Conservation (phyloP, 2,797 vertebrate species). For the Melanotaenia trifasciata region DNA sequence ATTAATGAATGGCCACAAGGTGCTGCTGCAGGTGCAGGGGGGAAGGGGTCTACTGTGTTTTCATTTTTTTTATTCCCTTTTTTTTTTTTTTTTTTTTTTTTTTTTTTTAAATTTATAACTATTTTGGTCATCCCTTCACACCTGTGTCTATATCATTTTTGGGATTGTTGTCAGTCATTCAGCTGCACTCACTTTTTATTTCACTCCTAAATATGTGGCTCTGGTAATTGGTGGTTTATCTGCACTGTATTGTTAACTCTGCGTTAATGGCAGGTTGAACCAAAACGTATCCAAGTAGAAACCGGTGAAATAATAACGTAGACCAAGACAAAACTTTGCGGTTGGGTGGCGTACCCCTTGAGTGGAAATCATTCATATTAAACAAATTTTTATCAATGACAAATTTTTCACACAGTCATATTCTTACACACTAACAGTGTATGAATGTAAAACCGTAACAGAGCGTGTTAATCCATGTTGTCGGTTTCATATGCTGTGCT, state of each 20-base stretch:
- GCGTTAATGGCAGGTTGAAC: not conserved
- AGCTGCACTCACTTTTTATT: constrained; percentile 4
- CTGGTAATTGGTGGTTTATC: constrained; percentile 20
- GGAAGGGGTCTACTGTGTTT: not conserved
- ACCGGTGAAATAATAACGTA: not conserved
- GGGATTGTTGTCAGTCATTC: not conserved
- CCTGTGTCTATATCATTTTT: not conserved
- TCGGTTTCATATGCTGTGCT: not conserved
- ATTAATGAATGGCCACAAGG: not conserved
- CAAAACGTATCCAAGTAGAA: constrained; percentile 18
- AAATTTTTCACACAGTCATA: not conserved
- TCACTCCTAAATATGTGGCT: constrained; percentile 24
- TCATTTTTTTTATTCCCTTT: not conserved
- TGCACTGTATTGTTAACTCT: constrained; percentile 20
- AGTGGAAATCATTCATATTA: no score
- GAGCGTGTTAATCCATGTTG: not conserved
- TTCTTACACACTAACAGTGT: not conserved
- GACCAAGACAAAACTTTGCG: not conserved
- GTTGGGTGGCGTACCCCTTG: not conserved
- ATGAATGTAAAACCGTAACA: no score
- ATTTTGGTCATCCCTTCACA: not conserved
- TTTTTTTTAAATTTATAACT: not conserved
- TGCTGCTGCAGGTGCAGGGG: not conserved
- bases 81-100: not conserved
- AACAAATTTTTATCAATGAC: no score